Percentiles rank a stretch among this genome's conserved stretches.
These are phyloP conservation scores for Scytalopus superciliaris DNA, from an alignment of 2,113 vertebrate genomes.

Conservation along the genomic window DNA sequence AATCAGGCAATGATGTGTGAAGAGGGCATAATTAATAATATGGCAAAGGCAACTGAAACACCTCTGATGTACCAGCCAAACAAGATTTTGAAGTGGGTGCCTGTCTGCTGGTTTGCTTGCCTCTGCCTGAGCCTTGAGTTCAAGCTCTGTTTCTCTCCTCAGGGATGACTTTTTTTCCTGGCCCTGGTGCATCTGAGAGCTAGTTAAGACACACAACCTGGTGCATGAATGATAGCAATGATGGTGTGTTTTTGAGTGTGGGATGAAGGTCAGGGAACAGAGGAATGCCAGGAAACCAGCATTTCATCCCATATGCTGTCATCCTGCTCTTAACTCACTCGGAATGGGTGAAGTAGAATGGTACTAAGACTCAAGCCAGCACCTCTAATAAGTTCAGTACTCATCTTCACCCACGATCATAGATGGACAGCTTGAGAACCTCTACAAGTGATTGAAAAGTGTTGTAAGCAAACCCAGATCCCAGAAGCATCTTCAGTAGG, in stretches of 20 bases:
- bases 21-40: conserved; percentile 36
- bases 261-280: not conserved
- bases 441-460: not conserved
- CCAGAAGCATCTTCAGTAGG: not conserved
- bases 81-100: not conserved
- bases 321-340: not conserved
- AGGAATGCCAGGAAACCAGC: not conserved
- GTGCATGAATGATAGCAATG: not conserved
- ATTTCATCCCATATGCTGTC: not conserved
- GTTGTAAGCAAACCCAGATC: not conserved
- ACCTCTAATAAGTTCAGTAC: not conserved
- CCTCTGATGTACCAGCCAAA: not conserved
- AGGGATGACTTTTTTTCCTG: not conserved
- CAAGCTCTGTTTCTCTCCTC: not conserved
- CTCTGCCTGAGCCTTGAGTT: not conserved
- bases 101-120: not conserved
- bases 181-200: not conserved
- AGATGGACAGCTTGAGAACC: not conserved
- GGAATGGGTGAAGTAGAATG: not conserved
- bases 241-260: not conserved
- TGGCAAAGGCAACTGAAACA: not conserved
- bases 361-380: not conserved
- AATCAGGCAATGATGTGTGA: not conserved
- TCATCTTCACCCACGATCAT: not conserved
- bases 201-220: not conserved